Evolutionary conservation across 2,797 vertebrate species (phyloP), one percentile per base, ranked within the genome.

Genomic region (Tauraco hartlaubi): DNA sequence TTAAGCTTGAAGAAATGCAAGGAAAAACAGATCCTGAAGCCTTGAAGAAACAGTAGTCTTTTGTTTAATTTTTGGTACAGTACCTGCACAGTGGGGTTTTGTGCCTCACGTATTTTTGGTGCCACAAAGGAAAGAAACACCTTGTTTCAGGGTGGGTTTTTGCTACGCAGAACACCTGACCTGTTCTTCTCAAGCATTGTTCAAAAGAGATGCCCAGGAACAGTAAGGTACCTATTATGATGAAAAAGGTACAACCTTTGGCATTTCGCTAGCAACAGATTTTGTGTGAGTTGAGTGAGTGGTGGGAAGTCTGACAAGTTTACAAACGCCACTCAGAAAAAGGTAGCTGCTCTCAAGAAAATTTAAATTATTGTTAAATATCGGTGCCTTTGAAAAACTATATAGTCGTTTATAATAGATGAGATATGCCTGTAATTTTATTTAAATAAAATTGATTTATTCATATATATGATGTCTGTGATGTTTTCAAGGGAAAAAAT

Each of bases 371-470:
- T 96, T 97, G 67, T 85, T 6, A 85, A 92, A 88, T 93, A 82
- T 79, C 1, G 19, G 90, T 95, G 95, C 88, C 61, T 94, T 92
- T 85, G 64, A 90, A 82, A 94, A 81, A 82, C 12, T 39, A 33
- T 61, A 68, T 35, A 25, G 49, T 82, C 64, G 69, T 76, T 73
- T 90, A 79, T 82, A 51, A 61, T 63, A 88, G 59, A 87, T 9
- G 90, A 82, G 41, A 86, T 61, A 67, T 15, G 51, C 25, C 15
- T 96, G 77, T 96, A 85, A 85, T 74, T 87, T 94, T 95, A 96
- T 97, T 95, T 96, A 96, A 97, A 97, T 97, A 96, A 97, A 97
- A 87, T 31, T 28, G 88, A 44, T 94, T 71, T 96, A 94, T 97
- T 90, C 12, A 67, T 88, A 11, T 88, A 11, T 66, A 59, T 85